Conservation (phyloP, 2,113 vertebrate species). For the Prolemur simus region DNA sequence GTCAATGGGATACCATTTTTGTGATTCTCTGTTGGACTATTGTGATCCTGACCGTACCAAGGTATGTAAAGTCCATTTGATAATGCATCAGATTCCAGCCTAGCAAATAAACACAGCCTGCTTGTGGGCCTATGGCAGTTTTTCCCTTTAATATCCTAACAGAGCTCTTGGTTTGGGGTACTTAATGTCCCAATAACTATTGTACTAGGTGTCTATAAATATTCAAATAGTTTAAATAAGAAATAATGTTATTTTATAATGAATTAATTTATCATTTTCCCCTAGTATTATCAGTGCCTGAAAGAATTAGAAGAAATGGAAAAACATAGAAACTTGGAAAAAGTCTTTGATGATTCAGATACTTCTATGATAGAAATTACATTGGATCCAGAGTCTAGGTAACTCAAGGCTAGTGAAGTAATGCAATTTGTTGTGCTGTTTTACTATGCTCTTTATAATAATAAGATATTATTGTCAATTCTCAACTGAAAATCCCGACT, state of each 20-base stretch:
- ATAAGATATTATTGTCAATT: neutral
- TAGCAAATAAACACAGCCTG: neutral
- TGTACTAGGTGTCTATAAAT: neutral
- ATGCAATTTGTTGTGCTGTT: neutral
- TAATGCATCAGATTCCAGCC: neutral
- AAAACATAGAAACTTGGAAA: constrained; percentile 63
- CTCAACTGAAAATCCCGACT: neutral
- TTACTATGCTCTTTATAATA: neutral
- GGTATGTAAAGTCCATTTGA: constrained; percentile 67
- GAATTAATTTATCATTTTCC: constrained; percentile 52
- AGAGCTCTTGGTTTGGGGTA: neutral
- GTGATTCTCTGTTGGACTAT: constrained; percentile 83
- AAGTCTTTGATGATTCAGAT: constrained; percentile 65
- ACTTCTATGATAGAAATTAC: constrained; percentile 63
- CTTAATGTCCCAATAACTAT: neutral
- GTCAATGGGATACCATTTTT: constrained; percentile 84
- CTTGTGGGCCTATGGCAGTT: neutral
- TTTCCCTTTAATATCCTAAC: neutral
- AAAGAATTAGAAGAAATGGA: constrained; percentile 81
- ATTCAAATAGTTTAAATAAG: constrained; percentile 29
- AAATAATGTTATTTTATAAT: constrained; percentile 40
- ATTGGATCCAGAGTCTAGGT: constrained; percentile 80
- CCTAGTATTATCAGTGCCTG: constrained; percentile 79
- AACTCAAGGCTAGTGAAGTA: constrained; percentile 13
- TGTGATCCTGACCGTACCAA: constrained; percentile 81